Conservation (phyloP, 2,113 vertebrate genomes). For the Saguinus midas region DNA sequence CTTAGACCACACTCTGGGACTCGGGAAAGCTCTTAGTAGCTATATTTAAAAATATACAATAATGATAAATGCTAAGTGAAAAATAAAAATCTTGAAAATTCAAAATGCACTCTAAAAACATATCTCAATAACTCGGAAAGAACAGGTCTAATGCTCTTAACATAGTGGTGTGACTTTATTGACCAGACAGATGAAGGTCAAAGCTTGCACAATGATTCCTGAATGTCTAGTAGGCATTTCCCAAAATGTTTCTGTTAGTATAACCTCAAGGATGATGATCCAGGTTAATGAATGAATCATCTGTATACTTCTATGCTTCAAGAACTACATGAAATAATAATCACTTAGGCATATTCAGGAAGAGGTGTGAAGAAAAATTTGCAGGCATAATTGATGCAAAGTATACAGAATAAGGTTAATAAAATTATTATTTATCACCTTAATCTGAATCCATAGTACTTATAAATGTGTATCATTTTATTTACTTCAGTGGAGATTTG, state of each 20-base stretch:
- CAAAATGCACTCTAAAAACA: background rate
- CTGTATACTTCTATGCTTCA: background rate
- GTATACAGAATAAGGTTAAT: background rate
- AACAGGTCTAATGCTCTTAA: background rate
- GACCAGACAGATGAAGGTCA: background rate
- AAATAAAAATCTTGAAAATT: background rate
- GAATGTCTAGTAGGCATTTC: background rate
- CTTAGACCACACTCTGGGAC: background rate
- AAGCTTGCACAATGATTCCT: background rate
- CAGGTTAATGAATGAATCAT: background rate
- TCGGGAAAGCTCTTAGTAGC: background rate
- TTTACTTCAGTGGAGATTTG: background rate
- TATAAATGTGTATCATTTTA: background rate
- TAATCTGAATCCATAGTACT: background rate
- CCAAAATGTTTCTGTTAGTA: background rate
- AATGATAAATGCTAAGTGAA: background rate
- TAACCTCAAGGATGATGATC: background rate
- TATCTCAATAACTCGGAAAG: background rate
- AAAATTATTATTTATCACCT: background rate
- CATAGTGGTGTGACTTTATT: background rate
- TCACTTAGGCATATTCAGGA: background rate
- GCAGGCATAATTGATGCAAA: background rate
- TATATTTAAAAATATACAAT: constrained; percentile 5
- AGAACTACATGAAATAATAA: background rate
- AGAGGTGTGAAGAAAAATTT: background rate